Evolutionary conservation across 2,797 vertebrate species (phyloP).

Genomic region (Danio albolineatus): DNA sequence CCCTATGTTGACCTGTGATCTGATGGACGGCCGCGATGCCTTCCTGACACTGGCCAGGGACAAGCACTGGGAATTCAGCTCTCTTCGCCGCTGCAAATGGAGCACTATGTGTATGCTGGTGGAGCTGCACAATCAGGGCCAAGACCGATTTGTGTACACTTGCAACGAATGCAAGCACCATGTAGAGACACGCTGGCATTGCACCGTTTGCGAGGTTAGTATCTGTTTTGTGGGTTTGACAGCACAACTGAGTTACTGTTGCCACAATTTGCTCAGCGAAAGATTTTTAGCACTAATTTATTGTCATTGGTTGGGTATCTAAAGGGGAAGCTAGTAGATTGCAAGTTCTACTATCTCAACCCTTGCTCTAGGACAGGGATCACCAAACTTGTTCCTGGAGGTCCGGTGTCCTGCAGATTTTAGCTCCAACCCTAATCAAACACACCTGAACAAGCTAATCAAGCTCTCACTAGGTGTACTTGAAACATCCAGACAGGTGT

Average conservation of each 20-base stretch:
- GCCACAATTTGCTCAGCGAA: background rate
- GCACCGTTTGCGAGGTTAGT: constrained; percentile 93
- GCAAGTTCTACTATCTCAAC: background rate
- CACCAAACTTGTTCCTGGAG: no score
- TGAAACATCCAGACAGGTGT: no score
- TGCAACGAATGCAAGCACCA: constrained; percentile 99
- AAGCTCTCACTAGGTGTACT: no score
- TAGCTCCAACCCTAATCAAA: no score
- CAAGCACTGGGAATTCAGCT: constrained; percentile 99
- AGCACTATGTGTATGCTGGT: constrained; percentile 98
- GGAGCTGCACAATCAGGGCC: constrained; percentile 95
- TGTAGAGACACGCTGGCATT: constrained; percentile 97
- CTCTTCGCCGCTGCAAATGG: constrained; percentile 94
- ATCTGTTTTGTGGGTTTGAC: constrained; percentile 49
- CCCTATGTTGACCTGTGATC: constrained; percentile 92
- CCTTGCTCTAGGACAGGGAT: no score
- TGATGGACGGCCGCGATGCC: constrained; percentile 97
- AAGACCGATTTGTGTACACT: constrained; percentile 97
- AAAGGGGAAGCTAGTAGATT: background rate
- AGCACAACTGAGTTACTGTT: background rate
- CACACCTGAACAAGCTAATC: no score
- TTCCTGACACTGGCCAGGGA: constrained; percentile 95
- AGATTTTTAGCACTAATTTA: background rate
- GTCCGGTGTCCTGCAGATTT: no score
- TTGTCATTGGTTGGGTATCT: background rate